Percentiles rank a stretch among this genome's conserved stretches.
phyloP scores from a whole-genome alignment of 2,888 invertebrate species.

The Hipparchia sbordonii region DNA sequence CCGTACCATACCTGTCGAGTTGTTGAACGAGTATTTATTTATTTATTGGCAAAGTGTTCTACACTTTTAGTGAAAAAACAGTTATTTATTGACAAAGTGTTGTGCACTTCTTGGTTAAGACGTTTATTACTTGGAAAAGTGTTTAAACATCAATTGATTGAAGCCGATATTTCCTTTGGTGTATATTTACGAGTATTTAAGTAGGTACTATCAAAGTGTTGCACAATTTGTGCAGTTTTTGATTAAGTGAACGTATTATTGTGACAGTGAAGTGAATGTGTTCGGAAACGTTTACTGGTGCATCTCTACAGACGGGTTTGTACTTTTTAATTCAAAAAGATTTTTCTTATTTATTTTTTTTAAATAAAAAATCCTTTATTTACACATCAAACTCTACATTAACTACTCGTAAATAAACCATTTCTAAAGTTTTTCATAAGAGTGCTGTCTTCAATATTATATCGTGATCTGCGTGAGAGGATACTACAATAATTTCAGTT shows the following conservation, averaged over 20 bases:
- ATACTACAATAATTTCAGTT: too few relatives aligned
- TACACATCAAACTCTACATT: too few relatives aligned
- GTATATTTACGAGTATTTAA: neutral
- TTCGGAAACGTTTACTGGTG: neutral
- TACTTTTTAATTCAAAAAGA: neutral
- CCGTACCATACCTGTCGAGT: conserved; percentile 45
- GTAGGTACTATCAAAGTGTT: neutral
- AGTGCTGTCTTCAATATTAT: too few relatives aligned
- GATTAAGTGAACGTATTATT: neutral
- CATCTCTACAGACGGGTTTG: conserved; percentile 14
- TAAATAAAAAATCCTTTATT: too few relatives aligned
- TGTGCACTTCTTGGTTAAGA: too few relatives aligned
- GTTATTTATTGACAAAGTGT: conserved; percentile 3
- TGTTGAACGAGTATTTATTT: conserved; percentile 13
- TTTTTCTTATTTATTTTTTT: too few relatives aligned
- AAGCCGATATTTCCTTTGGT: neutral
- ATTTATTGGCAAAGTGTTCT: neutral
- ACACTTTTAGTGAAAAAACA: neutral
- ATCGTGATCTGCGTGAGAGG: too few relatives aligned
- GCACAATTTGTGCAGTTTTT: conserved; percentile 3
- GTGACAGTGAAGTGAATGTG: conserved; percentile 22
- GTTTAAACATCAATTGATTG: too few relatives aligned
- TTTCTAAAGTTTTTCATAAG: too few relatives aligned
- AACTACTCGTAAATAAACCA: too few relatives aligned
- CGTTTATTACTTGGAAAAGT: too few relatives aligned